phyloP scores from a whole-genome alignment of 2,888 invertebrate species.

The Junonia oenone region DNA sequence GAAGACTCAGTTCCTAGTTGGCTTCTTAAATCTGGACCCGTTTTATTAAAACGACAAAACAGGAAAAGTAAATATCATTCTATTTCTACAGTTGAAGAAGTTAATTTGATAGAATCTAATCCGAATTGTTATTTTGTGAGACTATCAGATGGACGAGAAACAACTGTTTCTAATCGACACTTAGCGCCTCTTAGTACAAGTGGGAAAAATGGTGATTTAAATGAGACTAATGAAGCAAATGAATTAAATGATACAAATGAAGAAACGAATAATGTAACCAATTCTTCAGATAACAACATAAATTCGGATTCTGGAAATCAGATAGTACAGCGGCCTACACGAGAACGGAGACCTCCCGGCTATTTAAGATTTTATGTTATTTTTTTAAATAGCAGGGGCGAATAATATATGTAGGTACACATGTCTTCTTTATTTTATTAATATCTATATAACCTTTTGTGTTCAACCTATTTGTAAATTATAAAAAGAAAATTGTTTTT shows the following conservation, averaged over 20 bases:
- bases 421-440: too few species aligned
- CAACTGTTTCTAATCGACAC: neutral
- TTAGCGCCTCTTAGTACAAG: constrained; percentile 64
- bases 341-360: too few species aligned
- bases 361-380: too few species aligned
- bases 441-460: too few species aligned
- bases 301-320: too few species aligned
- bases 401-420: too few species aligned
- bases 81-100: constrained; percentile 13
- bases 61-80: neutral
- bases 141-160: constrained; percentile 1
- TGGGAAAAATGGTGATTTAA: too few species aligned
- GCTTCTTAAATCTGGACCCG: neutral
- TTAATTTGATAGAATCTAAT: constrained; percentile 4
- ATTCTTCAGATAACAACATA: too few species aligned
- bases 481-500: too few species aligned
- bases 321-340: too few species aligned
- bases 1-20: constrained; percentile 8
- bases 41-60: neutral
- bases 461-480: too few species aligned
- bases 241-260: neutral
- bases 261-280: neutral
- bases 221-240: neutral
- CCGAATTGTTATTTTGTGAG: constrained; percentile 6
- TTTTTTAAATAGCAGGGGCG: too few species aligned